These are phyloP conservation scores for Nothura maculosa DNA, from an alignment of 2,797 vertebrate species.

Conservation along the genomic window DNA sequence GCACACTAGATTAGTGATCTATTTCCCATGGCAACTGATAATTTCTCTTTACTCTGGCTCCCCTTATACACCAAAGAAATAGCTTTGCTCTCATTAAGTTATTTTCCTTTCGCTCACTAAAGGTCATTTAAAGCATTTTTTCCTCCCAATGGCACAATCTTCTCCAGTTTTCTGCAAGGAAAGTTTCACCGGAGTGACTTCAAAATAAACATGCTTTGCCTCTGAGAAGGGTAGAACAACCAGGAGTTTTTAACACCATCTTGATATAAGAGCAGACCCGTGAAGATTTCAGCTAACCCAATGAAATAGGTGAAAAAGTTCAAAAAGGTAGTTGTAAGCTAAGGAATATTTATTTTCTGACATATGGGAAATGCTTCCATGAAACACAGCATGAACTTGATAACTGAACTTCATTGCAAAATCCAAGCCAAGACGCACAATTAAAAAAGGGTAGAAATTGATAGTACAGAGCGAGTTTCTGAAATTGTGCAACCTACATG, in stretches of 20 bases:
- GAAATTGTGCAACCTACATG: not conserved
- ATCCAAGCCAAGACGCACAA: slow-evolving; percentile 7
- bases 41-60: not conserved
- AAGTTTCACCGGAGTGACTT: not conserved
- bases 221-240: not conserved
- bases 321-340: not conserved
- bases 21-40: not conserved
- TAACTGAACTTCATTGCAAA: not conserved
- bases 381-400: slow-evolving; percentile 4
- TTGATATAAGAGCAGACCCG: not conserved
- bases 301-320: not conserved
- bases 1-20: not conserved
- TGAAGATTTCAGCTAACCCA: not conserved
- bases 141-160: not conserved
- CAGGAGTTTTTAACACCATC: not conserved
- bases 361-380: not conserved
- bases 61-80: not conserved
- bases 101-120: not conserved
- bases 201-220: not conserved
- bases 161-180: not conserved
- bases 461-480: not conserved
- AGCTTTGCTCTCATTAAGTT: slow-evolving; percentile 1
- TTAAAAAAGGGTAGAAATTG: not conserved
- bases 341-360: slow-evolving; percentile 1
- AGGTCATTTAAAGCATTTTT: not conserved